Conservation (phyloP, 2,113 vertebrate species). For the Mormyrus lacerda region DNA sequence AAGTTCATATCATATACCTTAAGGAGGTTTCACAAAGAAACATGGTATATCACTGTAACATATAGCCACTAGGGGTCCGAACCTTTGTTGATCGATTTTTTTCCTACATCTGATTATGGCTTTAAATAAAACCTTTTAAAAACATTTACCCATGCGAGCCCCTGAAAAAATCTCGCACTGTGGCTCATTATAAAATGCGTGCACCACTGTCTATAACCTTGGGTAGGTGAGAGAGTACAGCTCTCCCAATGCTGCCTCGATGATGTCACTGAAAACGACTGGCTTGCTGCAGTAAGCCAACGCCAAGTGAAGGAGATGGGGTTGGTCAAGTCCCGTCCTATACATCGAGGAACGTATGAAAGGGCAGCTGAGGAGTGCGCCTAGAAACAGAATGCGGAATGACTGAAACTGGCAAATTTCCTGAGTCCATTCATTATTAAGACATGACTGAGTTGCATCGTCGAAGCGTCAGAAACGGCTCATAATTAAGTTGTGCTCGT, state of each 20-base stretch:
- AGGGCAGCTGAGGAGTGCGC: neutral
- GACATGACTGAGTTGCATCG: slow-evolving; percentile 46
- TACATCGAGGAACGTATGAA: neutral
- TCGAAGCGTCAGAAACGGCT: slow-evolving; percentile 39
- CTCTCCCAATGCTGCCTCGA: neutral
- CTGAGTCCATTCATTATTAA: slow-evolving; percentile 51
- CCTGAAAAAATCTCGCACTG: neutral
- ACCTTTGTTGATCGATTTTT: neutral
- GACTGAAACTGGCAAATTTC: slow-evolving; percentile 12
- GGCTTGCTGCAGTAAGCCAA: neutral
- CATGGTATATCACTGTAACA: neutral
- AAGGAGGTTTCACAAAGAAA: neutral
- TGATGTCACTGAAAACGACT: neutral
- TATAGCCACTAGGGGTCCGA: neutral
- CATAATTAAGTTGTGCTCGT: slow-evolving; percentile 2
- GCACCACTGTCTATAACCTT: neutral
- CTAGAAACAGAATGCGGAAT: neutral
- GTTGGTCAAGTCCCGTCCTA: neutral
- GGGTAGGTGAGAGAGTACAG: neutral
- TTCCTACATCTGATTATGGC: neutral
- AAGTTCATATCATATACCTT: neutral
- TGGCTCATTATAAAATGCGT: no score
- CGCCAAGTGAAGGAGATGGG: neutral
- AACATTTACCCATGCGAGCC: neutral
- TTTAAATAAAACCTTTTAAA: neutral